Base-by-base conservation (phyloP, 2,797 vertebrate genomes). In the Loriculus beryllinus region DNA sequence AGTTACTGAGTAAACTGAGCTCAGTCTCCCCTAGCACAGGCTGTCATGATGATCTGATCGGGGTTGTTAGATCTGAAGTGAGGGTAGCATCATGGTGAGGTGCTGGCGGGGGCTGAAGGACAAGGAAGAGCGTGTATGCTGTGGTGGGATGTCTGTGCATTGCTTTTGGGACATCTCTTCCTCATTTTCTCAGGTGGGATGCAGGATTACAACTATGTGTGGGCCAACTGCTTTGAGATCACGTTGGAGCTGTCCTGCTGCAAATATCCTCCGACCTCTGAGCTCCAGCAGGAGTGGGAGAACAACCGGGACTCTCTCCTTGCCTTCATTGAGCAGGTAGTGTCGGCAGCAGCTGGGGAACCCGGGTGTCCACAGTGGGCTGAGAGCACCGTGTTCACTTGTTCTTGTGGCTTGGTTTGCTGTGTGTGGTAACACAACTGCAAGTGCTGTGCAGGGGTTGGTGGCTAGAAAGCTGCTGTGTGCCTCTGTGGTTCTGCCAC, bases 121-220 rank as follows among this genome's bases (percentile, higher is more conserved):
- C 16, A 18, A 31, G 40, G 42, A 17, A 29, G 4, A 62, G 31
- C 0, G 6, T 56, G 28, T 6, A 14, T 51, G 31, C 39, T 0
- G 0, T 59, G 79, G 48, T 4, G 28, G 56, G 69, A 3, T 54
- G n/a, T 59, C 42, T 42, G 56, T 40, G 28, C n/a, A 3, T 49
- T 80, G 65, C 82, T 82, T 47, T 51, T 22, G 48, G 35, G 51
- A 54, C 86, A 12, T 67, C 70, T 90, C 29, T 92, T 84, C 67
- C 62, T 94, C 79, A 10, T 91, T 93, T 86, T 52, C 95, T 35
- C 95, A 99, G 99, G 99, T 94, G 99, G 99, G 47, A 99, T 99
- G 99, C 99, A 99, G 97, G 99, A 99, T 97, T 99, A 98, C 97
- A 99, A 99, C 98, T 99, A 99, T 15, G 89, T 99, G 64, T 97